Evolutionary conservation across 1,140 invertebrate species (phyloP).

Genomic region (Diabrotica undecimpunctata): DNA sequence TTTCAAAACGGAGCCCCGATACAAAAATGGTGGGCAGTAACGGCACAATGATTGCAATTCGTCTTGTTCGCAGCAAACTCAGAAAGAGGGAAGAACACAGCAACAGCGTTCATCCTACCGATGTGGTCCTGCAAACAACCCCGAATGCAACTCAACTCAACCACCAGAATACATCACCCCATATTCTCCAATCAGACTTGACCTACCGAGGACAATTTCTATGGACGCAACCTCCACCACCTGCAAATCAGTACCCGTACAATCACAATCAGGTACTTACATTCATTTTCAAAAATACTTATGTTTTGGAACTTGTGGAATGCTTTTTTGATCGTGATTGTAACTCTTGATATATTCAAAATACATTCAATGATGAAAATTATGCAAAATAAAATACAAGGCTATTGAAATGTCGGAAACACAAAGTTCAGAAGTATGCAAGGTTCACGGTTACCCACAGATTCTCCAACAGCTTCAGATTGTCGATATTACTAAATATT

Average conservation of each 20-base stretch:
- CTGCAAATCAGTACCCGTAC: conserved; percentile 70
- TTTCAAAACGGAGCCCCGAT: conserved; percentile 40
- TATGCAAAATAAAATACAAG: too few relatives aligned
- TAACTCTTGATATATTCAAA: too few relatives aligned
- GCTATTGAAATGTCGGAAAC: too few relatives aligned
- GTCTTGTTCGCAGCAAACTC: conserved; percentile 83
- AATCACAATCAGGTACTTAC: conserved; percentile 70
- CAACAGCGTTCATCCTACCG: conserved; percentile 61
- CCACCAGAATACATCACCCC: conserved; percentile 29
- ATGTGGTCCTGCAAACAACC: conserved; percentile 59
- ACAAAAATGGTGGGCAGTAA: conserved; percentile 71
- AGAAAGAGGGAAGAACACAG: conserved; percentile 75
- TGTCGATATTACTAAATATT: too few relatives aligned
- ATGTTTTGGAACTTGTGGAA: not conserved
- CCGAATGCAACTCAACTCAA: conserved; percentile 31
- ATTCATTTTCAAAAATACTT: not conserved
- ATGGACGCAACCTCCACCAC: conserved; percentile 76
- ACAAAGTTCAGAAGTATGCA: too few relatives aligned
- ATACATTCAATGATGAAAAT: too few relatives aligned
- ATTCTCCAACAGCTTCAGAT: too few relatives aligned
- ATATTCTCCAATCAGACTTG: conserved; percentile 32
- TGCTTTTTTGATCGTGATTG: too few relatives aligned
- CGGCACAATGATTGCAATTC: conserved; percentile 78
- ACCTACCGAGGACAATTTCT: conserved; percentile 59
- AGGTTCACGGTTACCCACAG: too few relatives aligned